Evolutionary conservation across 2,113 vertebrate genomes (phyloP).

Genomic region (Python bivittatus): DNA sequence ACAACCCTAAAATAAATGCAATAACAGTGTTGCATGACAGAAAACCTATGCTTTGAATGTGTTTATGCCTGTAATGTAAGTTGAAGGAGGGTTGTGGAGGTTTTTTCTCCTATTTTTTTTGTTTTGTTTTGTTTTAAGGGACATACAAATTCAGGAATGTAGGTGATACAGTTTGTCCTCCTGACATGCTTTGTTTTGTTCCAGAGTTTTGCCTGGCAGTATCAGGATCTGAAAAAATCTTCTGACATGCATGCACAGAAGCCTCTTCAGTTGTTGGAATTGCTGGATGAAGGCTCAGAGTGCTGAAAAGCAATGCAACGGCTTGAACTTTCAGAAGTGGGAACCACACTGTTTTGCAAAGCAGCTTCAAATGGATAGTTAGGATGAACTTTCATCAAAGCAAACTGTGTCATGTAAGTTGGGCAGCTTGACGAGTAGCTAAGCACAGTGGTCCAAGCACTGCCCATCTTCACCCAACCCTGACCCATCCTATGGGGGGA

Average conservation of each 20-base stretch:
- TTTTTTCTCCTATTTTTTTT: background rate
- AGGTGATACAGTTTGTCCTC: background rate
- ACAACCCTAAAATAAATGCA: background rate
- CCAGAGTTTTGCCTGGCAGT: background rate
- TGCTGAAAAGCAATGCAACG: background rate
- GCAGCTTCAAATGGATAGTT: background rate
- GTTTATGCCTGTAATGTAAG: background rate
- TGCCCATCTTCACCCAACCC: background rate
- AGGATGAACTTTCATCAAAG: background rate
- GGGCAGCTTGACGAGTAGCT: background rate
- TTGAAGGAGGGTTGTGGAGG: background rate
- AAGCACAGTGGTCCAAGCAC: background rate
- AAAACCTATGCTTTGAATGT: background rate
- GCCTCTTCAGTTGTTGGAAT: background rate
- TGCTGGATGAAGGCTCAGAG: background rate
- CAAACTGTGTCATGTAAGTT: background rate
- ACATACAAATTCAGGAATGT: background rate
- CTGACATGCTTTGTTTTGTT: background rate
- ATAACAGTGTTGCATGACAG: background rate
- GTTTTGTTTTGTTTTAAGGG: background rate
- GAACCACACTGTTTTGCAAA: background rate
- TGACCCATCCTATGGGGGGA: background rate
- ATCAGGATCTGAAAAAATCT: background rate
- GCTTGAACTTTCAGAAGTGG: background rate
- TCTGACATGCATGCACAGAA: background rate